Percentiles rank a stretch among this genome's conserved stretches.
Evolutionary conservation across 2,888 invertebrate species (phyloP).

Genomic region (Rhabditoides inermis): DNA sequence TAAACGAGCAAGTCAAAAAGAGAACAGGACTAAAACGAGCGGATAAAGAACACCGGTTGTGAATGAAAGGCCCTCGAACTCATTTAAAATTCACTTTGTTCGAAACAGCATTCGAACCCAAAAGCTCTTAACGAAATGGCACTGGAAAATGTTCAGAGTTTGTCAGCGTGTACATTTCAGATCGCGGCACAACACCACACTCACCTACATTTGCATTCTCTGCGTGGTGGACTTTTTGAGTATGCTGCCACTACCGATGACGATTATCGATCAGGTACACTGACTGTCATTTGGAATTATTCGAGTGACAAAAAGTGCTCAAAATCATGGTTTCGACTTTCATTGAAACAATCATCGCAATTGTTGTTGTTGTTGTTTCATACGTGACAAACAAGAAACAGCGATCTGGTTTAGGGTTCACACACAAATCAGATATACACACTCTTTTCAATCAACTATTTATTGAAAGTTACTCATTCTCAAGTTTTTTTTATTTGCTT

Average conservation of each 20-base stretch:
- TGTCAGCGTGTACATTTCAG: no score
- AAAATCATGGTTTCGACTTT: no score
- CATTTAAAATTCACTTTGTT: no score
- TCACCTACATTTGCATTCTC: slow-evolving; percentile 48
- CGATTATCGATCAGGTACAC: slow-evolving; percentile 48
- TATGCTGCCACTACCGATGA: slow-evolving; percentile 49
- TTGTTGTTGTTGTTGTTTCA: no score
- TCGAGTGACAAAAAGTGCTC: not conserved
- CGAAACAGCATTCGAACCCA: no score
- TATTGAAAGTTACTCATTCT: not conserved
- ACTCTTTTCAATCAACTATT: not conserved
- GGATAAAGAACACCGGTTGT: no score
- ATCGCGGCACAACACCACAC: slow-evolving; percentile 43
- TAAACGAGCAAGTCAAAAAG: no score
- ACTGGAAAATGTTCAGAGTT: no score
- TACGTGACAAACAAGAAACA: not conserved
- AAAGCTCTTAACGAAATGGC: no score
- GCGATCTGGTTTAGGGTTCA: not conserved
- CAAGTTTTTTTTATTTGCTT: not conserved
- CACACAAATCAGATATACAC: not conserved
- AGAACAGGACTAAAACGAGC: no score
- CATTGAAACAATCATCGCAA: no score
- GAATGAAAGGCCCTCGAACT: no score
- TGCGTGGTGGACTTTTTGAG: slow-evolving; percentile 46
- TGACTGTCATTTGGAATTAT: not conserved